phyloP scores from a whole-genome alignment of 2,888 invertebrate species.

The Ceraclea dissimilis region DNA sequence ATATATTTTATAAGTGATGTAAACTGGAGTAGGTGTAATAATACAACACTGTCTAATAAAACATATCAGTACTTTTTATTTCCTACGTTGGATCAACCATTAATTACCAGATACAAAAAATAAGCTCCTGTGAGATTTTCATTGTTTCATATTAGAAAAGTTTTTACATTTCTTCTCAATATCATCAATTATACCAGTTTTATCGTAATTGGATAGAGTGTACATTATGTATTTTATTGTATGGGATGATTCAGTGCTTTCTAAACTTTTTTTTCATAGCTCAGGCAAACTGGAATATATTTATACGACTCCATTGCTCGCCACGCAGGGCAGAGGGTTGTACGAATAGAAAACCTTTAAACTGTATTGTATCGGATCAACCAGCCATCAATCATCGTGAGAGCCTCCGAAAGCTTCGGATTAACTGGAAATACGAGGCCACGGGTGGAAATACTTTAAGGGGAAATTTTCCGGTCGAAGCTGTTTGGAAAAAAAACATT shows the following conservation, averaged over 20 bases:
- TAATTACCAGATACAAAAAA: too few relatives aligned
- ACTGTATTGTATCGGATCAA: constrained; percentile 15
- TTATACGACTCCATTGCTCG: too few relatives aligned
- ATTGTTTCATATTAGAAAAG: too few relatives aligned
- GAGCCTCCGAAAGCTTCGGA: constrained; percentile 12
- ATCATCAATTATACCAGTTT: neutral
- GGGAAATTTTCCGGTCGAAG: constrained; percentile 6
- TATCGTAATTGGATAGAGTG: constrained; percentile 10
- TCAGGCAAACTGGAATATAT: neutral
- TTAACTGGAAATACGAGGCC: constrained; percentile 11
- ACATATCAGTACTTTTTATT: too few relatives aligned
- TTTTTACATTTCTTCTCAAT: neutral
- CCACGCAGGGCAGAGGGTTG: too few relatives aligned
- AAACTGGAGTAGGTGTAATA: too few relatives aligned
- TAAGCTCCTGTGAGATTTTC: too few relatives aligned
- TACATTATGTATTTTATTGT: neutral
- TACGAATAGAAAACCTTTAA: constrained; percentile 7
- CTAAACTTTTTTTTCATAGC: neutral
- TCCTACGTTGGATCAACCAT: too few relatives aligned
- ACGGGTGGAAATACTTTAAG: neutral
- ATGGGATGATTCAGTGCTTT: constrained; percentile 7
- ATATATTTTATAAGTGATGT: too few relatives aligned
- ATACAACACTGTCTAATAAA: too few relatives aligned
- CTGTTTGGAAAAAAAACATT: constrained; percentile 3
- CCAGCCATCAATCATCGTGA: constrained; percentile 14